phyloP scores from a whole-genome alignment of 2,113 vertebrate species.

The Scophthalmus maximus region DNA sequence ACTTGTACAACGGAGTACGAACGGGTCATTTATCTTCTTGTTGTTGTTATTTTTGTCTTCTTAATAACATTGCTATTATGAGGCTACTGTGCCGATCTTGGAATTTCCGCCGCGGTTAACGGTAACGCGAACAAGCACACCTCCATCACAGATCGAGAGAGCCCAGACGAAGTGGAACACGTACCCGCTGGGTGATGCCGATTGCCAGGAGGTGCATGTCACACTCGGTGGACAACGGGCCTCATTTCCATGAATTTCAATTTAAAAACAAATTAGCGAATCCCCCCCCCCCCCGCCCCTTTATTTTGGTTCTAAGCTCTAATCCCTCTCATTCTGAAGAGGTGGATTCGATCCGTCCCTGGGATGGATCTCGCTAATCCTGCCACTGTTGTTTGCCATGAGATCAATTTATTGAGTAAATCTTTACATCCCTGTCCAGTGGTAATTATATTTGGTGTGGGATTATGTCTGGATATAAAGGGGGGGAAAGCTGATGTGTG shows the following conservation, averaged over 20 bases:
- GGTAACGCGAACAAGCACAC: no score
- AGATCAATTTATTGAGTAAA: slow-evolving; percentile 68
- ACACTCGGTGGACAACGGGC: slow-evolving; percentile 31
- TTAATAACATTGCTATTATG: not conserved
- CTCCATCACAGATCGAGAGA: slow-evolving; percentile 34
- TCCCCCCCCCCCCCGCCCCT: not conserved
- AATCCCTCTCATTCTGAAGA: slow-evolving; percentile 55
- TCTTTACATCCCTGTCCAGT: slow-evolving; percentile 62
- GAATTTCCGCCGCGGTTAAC: no score
- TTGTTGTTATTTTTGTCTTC: not conserved
- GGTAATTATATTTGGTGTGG: slow-evolving; percentile 70
- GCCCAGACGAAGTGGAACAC: not conserved
- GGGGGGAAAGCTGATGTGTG: slow-evolving; percentile 22
- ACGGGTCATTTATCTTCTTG: not conserved
- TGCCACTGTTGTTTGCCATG: slow-evolving; percentile 53
- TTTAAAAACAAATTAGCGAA: slow-evolving; percentile 32
- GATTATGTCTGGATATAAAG: slow-evolving; percentile 62
- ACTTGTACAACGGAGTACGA: not conserved
- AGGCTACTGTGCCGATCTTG: no score
- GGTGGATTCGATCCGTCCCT: slow-evolving; percentile 46
- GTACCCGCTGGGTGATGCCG: slow-evolving; percentile 21
- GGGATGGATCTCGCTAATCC: slow-evolving; percentile 64
- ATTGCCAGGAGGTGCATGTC: slow-evolving; percentile 25
- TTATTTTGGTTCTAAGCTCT: slow-evolving; percentile 37
- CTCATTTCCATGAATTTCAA: slow-evolving; percentile 54